phyloP scores from a whole-genome alignment of 2,888 invertebrate genomes.

The Patella ulyssiponensis region DNA sequence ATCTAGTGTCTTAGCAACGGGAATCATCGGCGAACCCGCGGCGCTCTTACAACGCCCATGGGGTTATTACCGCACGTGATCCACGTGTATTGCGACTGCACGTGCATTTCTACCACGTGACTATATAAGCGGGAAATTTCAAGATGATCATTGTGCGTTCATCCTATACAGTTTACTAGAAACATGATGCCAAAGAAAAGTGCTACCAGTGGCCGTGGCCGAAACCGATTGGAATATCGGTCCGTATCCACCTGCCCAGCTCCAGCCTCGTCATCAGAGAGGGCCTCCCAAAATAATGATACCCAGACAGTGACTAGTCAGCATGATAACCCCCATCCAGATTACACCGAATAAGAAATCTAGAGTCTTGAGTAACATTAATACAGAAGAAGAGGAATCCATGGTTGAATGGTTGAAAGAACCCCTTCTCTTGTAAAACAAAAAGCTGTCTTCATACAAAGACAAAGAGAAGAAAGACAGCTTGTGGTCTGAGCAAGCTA shows the following conservation, averaged over 20 bases:
- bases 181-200: neutral
- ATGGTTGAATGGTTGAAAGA: slow-evolving; percentile 4
- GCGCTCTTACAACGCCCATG: too few relatives aligned
- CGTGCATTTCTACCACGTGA: too few relatives aligned
- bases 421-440: neutral
- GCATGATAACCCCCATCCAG: neutral
- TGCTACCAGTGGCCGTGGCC: too few relatives aligned
- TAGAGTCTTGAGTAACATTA: neutral
- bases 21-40: too few relatives aligned
- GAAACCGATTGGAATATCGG: neutral
- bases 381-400: neutral
- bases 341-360: neutral
- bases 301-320: too few relatives aligned
- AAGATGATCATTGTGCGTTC: too few relatives aligned
- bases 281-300: too few relatives aligned
- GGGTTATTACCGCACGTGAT: too few relatives aligned
- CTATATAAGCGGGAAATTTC: too few relatives aligned
- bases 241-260: neutral
- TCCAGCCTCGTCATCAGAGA: neutral
- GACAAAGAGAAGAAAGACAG: neutral
- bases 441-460: neutral
- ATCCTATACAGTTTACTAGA: too few relatives aligned
- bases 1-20: too few relatives aligned
- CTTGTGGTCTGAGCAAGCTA: neutral
- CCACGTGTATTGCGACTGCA: too few relatives aligned